phyloP scores from a whole-genome alignment of 2,888 invertebrate genomes.

The Cryptophagus acutangulus region DNA sequence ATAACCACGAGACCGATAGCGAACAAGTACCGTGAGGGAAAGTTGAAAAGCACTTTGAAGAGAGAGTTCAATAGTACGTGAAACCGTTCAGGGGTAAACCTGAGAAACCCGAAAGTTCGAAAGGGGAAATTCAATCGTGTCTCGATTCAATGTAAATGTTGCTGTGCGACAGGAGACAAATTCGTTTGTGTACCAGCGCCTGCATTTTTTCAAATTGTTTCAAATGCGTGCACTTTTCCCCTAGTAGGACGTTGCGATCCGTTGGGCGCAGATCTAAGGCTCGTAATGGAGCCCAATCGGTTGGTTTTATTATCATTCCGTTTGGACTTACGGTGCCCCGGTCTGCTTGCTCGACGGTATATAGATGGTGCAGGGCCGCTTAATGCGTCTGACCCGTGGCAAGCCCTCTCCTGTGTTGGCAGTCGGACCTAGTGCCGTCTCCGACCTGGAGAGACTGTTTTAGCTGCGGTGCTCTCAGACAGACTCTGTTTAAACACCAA shows the following conservation, averaged over 20 bases:
- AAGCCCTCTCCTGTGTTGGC: slow-evolving; percentile 36
- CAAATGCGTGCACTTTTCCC: slow-evolving; percentile 46
- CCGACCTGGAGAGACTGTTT: slow-evolving; percentile 47
- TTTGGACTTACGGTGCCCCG: slow-evolving; percentile 18
- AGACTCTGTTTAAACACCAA: slow-evolving; percentile 29
- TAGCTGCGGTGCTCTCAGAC: slow-evolving; percentile 25
- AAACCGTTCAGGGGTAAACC: slow-evolving; percentile 48
- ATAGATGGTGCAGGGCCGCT: slow-evolving; percentile 13
- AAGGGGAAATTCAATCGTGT: slow-evolving; percentile 30
- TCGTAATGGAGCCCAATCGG: slow-evolving; percentile 30
- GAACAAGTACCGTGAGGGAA: slow-evolving; percentile 53
- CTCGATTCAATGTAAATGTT: slow-evolving; percentile 23
- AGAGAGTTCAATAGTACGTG: slow-evolving; percentile 52
- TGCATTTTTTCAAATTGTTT: slow-evolving; percentile 13
- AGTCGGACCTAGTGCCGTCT: slow-evolving; percentile 22
- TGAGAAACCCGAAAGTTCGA: slow-evolving; percentile 38
- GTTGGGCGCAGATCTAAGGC: slow-evolving; percentile 49
- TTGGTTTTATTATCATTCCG: slow-evolving; percentile 11
- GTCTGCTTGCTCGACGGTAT: slow-evolving; percentile 25
- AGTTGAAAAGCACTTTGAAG: slow-evolving; percentile 38
- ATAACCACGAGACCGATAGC: slow-evolving; percentile 59
- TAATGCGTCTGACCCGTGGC: slow-evolving; percentile 29
- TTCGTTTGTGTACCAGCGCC: slow-evolving; percentile 20
- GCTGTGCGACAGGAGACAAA: slow-evolving; percentile 15
- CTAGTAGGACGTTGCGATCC: slow-evolving; percentile 55